Evolutionary conservation across 2,797 vertebrate species (phyloP).

Genomic region (Spatula clypeata): DNA sequence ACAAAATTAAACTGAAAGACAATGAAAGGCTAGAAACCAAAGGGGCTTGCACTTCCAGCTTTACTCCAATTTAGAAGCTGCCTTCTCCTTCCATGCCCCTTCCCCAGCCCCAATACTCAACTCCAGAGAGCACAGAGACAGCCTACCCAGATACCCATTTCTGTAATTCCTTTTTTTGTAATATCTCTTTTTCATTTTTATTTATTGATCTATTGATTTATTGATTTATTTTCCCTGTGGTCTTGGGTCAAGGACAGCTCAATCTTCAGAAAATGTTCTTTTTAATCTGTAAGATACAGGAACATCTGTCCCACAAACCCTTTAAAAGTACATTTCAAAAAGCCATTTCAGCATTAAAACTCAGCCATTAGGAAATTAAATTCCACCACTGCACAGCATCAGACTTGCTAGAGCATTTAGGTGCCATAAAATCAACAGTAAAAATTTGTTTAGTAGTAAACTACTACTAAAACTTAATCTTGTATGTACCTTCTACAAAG

Average conservation of each 20-base stretch:
- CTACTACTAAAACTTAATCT: background rate
- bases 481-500: background rate
- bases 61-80: background rate
- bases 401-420: background rate
- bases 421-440: background rate
- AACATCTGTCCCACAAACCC: background rate
- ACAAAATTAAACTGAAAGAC: background rate
- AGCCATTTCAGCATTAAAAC: background rate
- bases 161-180: background rate
- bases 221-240: background rate
- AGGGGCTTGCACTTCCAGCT: background rate
- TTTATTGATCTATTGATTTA: background rate
- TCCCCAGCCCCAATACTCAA: background rate
- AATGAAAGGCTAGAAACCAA: background rate
- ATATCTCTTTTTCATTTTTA: background rate
- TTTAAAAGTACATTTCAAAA: background rate
- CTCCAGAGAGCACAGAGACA: background rate
- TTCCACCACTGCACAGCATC: background rate
- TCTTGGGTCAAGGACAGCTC: background rate
- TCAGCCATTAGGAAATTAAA: background rate
- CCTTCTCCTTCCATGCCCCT: background rate
- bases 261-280: background rate
- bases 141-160: accelerated
- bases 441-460: background rate
- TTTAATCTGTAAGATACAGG: background rate